Base-by-base conservation (phyloP, 1,140 invertebrate genomes). In the Ganaspis sp. region DNA sequence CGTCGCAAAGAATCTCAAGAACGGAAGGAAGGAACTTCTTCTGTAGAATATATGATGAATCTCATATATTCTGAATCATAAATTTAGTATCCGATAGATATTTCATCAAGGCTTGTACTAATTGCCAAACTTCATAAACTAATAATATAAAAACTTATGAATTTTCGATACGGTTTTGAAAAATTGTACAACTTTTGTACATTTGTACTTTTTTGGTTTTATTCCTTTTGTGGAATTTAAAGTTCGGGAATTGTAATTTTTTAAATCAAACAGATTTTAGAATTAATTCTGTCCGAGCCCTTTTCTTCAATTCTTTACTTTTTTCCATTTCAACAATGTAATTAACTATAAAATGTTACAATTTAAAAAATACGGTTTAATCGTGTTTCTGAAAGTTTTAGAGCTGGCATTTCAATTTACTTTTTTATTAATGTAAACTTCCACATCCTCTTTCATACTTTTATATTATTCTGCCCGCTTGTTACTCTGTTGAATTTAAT, bases 11-110 rank as follows among this genome's bases (percentile, higher is more conserved):
- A 26, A 58, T 23, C 6, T 12, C 29, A 38, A 15, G 38, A 12
- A n/a, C 37, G 17, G 21, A 64, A 69, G 37, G 12, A 54, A 72
- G 69, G n/a, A 75, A 45, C 38, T 53, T 21, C 74, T 75, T 70
- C 15, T 40, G 5, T 12, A 21, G 26, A 26, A 42, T 49, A 49
- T 49, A 49, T 49, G 45, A 49, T 49, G 17, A 17, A 49, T 19
- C n/a, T 17, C 42, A 49, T 49, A 49, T 49, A 49, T 49, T 17
- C 42, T 49, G 15, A 49, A 49, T 49, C 29, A 49, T 49, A 5
- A 74, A 38, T 4, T 58, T n/a, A 9, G 23, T 11, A 75, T 70
- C 58, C 58, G 70, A 34, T 53, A 58, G 73, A 54, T 49, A 73
- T 21, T 72, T 34, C n/a, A 49, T 23, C 5, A 29, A 69, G 1